A percentile compares a stretch with the other conserved stretches of the same genome.
Conservation (phyloP, 2,797 vertebrate genomes). For the Crocidura indochinensis region DNA sequence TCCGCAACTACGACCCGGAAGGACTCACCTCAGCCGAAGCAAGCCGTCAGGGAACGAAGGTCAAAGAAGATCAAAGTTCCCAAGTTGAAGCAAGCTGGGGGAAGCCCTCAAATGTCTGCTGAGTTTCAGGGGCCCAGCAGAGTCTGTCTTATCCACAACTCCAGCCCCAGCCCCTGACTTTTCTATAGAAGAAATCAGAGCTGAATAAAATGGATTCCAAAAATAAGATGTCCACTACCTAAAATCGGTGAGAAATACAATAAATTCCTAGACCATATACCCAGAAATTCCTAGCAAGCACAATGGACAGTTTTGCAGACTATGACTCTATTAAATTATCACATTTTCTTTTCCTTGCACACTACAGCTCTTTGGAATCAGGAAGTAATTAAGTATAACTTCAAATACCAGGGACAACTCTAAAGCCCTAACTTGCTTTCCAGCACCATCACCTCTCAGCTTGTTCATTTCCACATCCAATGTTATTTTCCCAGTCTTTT, state of each 20-base stretch:
- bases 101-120: too few relatives aligned
- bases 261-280: conserved; percentile 46
- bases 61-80: too few relatives aligned
- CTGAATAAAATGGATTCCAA: conserved; percentile 42
- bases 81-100: too few relatives aligned
- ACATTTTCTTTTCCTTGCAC: conserved; percentile 30
- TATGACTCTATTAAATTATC: conserved; percentile 51
- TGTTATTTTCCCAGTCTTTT: conserved; percentile 11
- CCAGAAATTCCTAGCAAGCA: conserved; percentile 4
- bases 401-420: conserved; percentile 14
- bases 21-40: too few relatives aligned
- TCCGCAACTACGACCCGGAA: too few relatives aligned
- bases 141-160: too few relatives aligned
- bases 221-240: conserved; percentile 11
- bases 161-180: background rate
- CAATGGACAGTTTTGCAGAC: conserved; percentile 37
- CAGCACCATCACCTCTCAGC: background rate
- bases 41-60: too few relatives aligned
- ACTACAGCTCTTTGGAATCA: background rate
- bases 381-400: background rate
- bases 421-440: background rate
- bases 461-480: conserved; percentile 41
- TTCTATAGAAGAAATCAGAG: conserved; percentile 41
- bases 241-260: background rate
- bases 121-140: too few relatives aligned